Evolutionary conservation across 2,888 invertebrate species (phyloP), one percentile per base, ranked within the genome.

Genomic region (Sarcophaga subvicina): DNA sequence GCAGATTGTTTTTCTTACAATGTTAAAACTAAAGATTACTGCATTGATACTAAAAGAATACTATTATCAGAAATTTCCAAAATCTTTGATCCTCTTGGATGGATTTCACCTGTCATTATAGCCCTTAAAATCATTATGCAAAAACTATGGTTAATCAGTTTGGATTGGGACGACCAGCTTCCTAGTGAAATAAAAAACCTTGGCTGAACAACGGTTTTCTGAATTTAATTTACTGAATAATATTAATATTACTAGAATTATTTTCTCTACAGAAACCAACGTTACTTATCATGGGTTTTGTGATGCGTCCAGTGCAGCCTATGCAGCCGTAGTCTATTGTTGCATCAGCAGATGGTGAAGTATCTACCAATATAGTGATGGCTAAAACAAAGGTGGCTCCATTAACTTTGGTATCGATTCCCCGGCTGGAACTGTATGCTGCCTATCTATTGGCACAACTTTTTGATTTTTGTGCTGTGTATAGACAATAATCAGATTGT

Each of bases 51-150:
- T 3, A 83, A 79, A 45, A 63, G 78, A 25, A 69, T 73, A 17
- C 6, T 79, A 3, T 17, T 83, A 20, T 83, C 79, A n/a, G 67
- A 67, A 77, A 77, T 67, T 3, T 77, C 54, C 2, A 71, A 71
- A 71, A 71, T 71, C 37, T 71, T 71, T n/a, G 59, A 71, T 59
- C 71, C 71, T 2, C 71, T 71, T 25, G 54, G 54, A 2, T 70
- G 70, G 70, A 71, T 71, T 4, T 71, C 59, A 60, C 70, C 70
- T 11, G 70, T 70, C 22, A 70, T 70, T 4, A 70, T 70, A 49
- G 70, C 70, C 14, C 49, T 70, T 4, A 70, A 70, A 54, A 70
- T 70, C 8, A 25, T 70, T 25, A 70, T 70, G 11, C 70, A 54
- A 27, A 70, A 27, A 64, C 27, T 64, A 12, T 64, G 64, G 27